Conservation (phyloP, 2,113 vertebrate genomes). For the Dendrocopos noguchii region DNA sequence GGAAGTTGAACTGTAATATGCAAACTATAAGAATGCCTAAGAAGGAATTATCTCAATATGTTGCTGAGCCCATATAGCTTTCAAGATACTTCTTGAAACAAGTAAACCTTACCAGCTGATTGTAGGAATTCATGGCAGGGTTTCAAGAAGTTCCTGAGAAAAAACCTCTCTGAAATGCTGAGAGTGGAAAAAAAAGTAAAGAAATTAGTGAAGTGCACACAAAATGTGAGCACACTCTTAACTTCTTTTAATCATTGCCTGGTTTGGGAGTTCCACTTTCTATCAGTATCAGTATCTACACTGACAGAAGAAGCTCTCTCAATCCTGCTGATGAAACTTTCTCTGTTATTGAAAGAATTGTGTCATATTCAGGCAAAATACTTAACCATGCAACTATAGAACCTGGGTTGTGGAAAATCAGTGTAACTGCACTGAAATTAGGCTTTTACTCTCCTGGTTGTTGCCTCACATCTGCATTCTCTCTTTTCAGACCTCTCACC, state of each 20-base stretch:
- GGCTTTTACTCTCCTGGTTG: not conserved
- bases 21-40: not conserved
- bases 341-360: not conserved
- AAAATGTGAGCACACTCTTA: not conserved
- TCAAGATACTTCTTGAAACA: not conserved
- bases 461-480: constrained; percentile 13
- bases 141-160: not conserved
- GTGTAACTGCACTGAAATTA: not conserved
- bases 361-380: not conserved
- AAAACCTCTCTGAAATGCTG: not conserved
- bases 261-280: not conserved
- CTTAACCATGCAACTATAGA: not conserved
- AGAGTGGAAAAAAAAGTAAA: not conserved
- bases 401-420: not conserved
- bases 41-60: not conserved
- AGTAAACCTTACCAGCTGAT: not conserved
- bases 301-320: not conserved
- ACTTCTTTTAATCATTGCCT: not conserved
- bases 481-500: constrained; percentile 78
- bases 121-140: not conserved
- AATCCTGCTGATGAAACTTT: not conserved
- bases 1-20: not conserved
- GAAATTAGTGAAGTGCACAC: not conserved
- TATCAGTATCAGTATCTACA: too few species aligned
- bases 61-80: not conserved